phyloP scores from a whole-genome alignment of 2,113 vertebrate species.

The Halichoerus grypus region DNA sequence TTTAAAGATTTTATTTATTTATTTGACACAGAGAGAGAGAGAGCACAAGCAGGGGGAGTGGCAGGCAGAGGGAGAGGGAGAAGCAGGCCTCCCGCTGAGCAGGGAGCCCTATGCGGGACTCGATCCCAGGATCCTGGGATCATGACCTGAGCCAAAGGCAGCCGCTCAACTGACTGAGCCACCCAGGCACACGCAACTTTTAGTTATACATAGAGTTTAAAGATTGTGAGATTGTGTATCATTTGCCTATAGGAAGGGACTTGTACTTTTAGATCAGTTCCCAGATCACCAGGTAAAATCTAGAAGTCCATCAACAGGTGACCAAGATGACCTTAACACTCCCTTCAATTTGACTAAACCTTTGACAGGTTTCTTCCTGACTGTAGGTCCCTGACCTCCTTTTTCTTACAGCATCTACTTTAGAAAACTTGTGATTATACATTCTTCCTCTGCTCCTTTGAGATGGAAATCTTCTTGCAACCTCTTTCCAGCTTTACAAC shows the following conservation, averaged over 20 bases:
- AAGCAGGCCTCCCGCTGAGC: too few relatives aligned
- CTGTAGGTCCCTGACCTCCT: neutral
- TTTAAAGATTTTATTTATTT: too few relatives aligned
- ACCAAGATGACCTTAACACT: neutral
- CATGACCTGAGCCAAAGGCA: too few relatives aligned
- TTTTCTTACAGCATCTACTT: neutral
- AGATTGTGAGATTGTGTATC: neutral
- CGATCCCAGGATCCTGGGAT: too few relatives aligned
- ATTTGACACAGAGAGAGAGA: too few relatives aligned
- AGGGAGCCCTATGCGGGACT: too few relatives aligned
- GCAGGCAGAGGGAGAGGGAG: too few relatives aligned
- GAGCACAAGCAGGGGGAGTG: too few relatives aligned
- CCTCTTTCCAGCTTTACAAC: neutral
- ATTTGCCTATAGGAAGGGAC: neutral
- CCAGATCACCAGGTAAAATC: neutral
- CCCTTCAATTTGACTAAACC: neutral
- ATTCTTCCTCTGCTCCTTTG: neutral
- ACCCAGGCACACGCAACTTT: neutral
- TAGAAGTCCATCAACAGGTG: neutral
- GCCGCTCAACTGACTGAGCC: too few relatives aligned
- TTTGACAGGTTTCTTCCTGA: neutral
- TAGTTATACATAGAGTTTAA: neutral
- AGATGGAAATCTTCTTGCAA: constrained; percentile 31
- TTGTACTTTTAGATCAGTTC: neutral
- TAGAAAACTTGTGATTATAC: neutral